These are phyloP conservation scores for Ascidia mentula DNA, from an alignment of 23 tunicate species.

Conservation along the genomic window DNA sequence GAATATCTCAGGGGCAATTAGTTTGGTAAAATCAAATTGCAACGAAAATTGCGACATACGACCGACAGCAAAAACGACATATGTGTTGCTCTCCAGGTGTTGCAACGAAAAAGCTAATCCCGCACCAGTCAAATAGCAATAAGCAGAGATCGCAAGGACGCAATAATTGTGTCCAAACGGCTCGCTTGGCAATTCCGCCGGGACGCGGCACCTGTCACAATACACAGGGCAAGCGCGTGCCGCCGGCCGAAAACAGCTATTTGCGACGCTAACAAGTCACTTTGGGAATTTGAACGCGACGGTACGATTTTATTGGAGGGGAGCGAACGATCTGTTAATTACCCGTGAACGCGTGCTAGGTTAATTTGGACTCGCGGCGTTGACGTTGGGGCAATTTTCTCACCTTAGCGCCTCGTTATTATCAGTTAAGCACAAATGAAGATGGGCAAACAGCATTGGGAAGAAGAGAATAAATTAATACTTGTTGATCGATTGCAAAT, in stretches of 20 bases:
- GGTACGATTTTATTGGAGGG: neutral
- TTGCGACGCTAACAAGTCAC: neutral
- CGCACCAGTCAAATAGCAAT: too few relatives aligned
- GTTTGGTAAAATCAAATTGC: too few relatives aligned
- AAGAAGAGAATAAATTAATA: too few relatives aligned
- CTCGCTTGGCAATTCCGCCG: neutral
- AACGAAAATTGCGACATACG: too few relatives aligned
- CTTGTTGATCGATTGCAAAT: too few relatives aligned
- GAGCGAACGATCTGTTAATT: neutral
- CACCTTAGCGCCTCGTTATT: neutral
- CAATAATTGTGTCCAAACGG: neutral
- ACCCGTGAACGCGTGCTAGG: neutral
- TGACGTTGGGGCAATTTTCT: too few relatives aligned
- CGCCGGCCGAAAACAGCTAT: neutral
- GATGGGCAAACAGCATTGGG: too few relatives aligned
- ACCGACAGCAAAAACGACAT: too few relatives aligned
- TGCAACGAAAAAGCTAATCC: too few relatives aligned
- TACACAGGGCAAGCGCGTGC: neutral
- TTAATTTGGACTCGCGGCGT: neutral
- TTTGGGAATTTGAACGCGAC: constrained; percentile 1
- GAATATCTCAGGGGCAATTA: too few relatives aligned
- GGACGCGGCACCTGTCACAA: neutral
- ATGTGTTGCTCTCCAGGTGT: too few relatives aligned
- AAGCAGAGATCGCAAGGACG: too few relatives aligned
- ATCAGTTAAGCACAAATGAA: neutral